These are phyloP conservation scores for Piscicola geometra DNA, from an alignment of 2,888 invertebrate species.

Conservation along the genomic window DNA sequence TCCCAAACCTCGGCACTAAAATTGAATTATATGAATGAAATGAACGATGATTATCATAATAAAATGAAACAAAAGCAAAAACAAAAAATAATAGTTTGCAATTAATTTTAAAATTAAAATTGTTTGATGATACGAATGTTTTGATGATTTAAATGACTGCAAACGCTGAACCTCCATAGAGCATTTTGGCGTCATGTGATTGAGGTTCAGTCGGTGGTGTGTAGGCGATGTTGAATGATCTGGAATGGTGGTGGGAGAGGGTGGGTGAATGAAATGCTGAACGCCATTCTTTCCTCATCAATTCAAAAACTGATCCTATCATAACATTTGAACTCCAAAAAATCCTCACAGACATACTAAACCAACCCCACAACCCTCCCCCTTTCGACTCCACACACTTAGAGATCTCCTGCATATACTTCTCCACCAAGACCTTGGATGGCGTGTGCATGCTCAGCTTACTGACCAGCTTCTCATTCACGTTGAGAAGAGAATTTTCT, in stretches of 20 bases:
- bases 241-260: background rate
- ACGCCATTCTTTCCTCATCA: no score
- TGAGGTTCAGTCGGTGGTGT: background rate
- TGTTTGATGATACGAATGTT: no score
- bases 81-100: no score
- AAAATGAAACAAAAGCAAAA: no score
- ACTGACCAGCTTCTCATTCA: conserved; percentile 86
- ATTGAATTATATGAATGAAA: no score
- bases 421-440: conserved; percentile 87
- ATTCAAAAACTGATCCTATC: no score
- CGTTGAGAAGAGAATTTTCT: conserved; percentile 60
- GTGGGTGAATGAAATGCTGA: no score
- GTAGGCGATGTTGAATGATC: background rate
- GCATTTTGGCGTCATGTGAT: background rate
- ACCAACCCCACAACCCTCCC: background rate
- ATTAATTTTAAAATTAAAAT: no score
- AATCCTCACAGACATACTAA: background rate
- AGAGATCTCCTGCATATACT: conserved; percentile 87
- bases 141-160: no score
- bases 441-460: conserved; percentile 68
- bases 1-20: no score
- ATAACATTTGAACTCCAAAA: background rate
- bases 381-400: conserved; percentile 63
- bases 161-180: background rate
- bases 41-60: no score